These are phyloP conservation scores for Drosophila fulvimacula DNA, from an alignment of 2,888 invertebrate species.

Conservation along the genomic window DNA sequence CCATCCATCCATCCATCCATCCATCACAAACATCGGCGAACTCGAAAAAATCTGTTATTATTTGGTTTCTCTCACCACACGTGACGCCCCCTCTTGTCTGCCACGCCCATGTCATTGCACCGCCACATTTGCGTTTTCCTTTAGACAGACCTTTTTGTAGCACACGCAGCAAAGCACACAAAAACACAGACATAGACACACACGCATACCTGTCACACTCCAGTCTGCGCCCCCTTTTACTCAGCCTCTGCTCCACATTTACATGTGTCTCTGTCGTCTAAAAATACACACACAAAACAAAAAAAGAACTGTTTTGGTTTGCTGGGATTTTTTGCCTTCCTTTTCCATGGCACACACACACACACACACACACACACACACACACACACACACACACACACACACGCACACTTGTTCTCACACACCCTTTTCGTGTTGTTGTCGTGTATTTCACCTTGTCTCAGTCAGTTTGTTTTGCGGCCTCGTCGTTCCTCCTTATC, in stretches of 20 bases:
- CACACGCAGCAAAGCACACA: conserved; percentile 40
- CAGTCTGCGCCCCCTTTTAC: conserved; percentile 1
- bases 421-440: conserved; percentile 46
- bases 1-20: conserved; percentile 17
- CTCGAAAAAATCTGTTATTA: conserved; percentile 9
- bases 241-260: conserved; percentile 17
- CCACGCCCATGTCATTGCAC: conserved; percentile 65
- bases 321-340: conserved; percentile 34
- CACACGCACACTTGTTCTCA: conserved; percentile 16
- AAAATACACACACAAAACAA: conserved; percentile 3
- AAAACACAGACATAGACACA: conserved; percentile 23
- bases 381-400: background rate
- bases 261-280: conserved; percentile 35
- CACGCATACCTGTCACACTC: conserved; percentile 33
- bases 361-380: conserved; percentile 9
- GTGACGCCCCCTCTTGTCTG: background rate
- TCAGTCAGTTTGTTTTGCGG: conserved; percentile 40
- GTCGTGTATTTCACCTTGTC: conserved; percentile 58
- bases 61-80: conserved; percentile 16
- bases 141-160: conserved; percentile 41
- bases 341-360: conserved; percentile 16
- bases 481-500: conserved; percentile 25
- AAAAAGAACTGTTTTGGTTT: conserved; percentile 31
- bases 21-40: conserved; percentile 8
- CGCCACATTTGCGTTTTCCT: conserved; percentile 54